Evolutionary conservation across 2,113 vertebrate species (phyloP).

Genomic region (Pimephales promelas): DNA sequence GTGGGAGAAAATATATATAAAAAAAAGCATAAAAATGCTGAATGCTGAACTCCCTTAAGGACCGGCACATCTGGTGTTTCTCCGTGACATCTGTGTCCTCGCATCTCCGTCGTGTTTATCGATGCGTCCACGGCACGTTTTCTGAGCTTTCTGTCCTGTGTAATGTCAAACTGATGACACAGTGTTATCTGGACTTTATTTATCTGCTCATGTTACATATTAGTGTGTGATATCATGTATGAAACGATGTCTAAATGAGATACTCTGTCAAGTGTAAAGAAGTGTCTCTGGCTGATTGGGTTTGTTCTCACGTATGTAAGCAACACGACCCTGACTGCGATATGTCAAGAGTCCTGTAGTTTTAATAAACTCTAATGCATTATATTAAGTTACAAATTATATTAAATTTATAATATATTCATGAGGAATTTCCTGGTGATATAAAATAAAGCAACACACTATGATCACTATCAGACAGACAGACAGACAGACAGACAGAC

Average conservation of each 20-base stretch:
- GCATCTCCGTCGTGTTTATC: not conserved
- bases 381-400: not conserved
- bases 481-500: no score
- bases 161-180: not conserved
- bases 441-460: not conserved
- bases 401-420: not conserved
- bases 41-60: conserved; percentile 34
- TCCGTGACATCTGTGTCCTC: no score
- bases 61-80: no score
- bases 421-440: not conserved
- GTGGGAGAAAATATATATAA: conserved; percentile 39
- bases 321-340: not conserved
- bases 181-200: not conserved
- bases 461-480: not conserved
- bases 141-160: not conserved
- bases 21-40: conserved; percentile 48
- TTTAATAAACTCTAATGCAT: not conserved
- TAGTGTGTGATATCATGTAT: not conserved
- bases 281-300: not conserved
- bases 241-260: not conserved
- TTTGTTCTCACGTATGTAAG: not conserved
- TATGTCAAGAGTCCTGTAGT: not conserved
- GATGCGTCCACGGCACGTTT: no score
- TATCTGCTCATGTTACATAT: not conserved
- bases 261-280: not conserved